A percentile compares a stretch with the other conserved stretches of the same genome.
Evolutionary conservation across 2,113 vertebrate genomes (phyloP).

Genomic region (Chaenocephalus aceratus): DNA sequence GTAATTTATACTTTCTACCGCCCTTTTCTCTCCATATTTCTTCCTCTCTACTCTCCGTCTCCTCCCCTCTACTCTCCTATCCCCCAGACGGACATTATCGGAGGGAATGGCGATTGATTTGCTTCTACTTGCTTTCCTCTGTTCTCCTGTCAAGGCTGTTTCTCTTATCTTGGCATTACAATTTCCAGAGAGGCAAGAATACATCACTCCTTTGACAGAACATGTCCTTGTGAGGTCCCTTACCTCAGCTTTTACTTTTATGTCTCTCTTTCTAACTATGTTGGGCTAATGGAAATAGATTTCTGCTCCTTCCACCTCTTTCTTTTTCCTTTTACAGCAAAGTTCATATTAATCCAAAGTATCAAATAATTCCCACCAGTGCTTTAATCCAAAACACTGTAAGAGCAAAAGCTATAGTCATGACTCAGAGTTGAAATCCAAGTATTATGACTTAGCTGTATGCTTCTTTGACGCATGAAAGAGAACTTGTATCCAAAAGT

Average conservation of each 20-base stretch:
- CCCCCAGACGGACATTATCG: slow-evolving; percentile 51
- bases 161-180: slow-evolving; percentile 13
- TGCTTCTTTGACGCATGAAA: slow-evolving; percentile 14
- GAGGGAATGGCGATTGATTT: slow-evolving; percentile 54
- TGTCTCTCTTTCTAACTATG: background rate
- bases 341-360: background rate
- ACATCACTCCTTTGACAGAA: background rate
- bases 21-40: slow-evolving; percentile 7
- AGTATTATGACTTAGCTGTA: slow-evolving; percentile 14
- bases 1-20: slow-evolving; percentile 16
- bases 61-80: slow-evolving; percentile 1
- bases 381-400: slow-evolving; percentile 11
- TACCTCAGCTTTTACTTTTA: background rate
- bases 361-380: background rate
- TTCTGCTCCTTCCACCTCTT: background rate
- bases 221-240: background rate
- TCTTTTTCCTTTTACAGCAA: background rate
- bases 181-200: background rate
- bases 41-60: background rate
- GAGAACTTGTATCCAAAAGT: slow-evolving; percentile 13
- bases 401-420: background rate
- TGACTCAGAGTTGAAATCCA: background rate
- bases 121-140: slow-evolving; percentile 8
- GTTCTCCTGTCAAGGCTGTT: slow-evolving; percentile 12
- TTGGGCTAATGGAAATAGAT: background rate